Base-by-base conservation (phyloP, 2,888 invertebrate species). In the Acronicta aceris region DNA sequence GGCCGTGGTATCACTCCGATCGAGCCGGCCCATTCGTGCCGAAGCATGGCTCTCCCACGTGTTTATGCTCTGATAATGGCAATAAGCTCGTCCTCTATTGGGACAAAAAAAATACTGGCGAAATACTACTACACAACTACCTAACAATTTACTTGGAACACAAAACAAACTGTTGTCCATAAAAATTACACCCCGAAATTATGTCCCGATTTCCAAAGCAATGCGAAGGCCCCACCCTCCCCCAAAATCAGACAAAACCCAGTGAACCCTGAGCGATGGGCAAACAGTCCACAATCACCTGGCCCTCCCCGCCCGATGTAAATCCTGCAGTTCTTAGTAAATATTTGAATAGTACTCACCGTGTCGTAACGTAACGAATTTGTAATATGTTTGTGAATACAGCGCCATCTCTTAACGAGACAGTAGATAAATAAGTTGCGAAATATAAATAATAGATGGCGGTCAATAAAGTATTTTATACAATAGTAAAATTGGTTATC, bases 211-310 rank as follows among this genome's bases (percentile, higher is more conserved):
- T 75, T 73, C 43, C 64, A 55, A 55, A 43, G 49, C 33, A 16
- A 42, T 30, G 25, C n/a, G 43, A 49, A 50, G 59, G 13, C 47
- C 41, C 46, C 21, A 40, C 27, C 48, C 50, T 59, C 59, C 57
- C 36, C 56, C 46, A 68, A 69, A 84, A 81, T 83, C 82, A 84
- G 83, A 81, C 78, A 79, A 83, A 81, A 78, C 68, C 67, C 76
- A 85, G 66, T 78, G 82, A 83, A 76, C 77, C 81, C 66, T 75
- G 79, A 81, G 81, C 76, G 74, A 74, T 74, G 68, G 72, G 80
- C 78, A 86, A 86, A 86, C 77, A 85, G 74, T 76, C 80, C 81
- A 81, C 84, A 84, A 84, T 85, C 83, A 85, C 79, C 79, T 77
- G 70, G 54, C 69, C 63, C 45, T 42, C 47, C 58, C 60, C 21